A percentile compares a stretch with the other conserved stretches of the same genome.
Conservation (phyloP, 2,888 invertebrate species). For the Caenorhabditis plicata region DNA sequence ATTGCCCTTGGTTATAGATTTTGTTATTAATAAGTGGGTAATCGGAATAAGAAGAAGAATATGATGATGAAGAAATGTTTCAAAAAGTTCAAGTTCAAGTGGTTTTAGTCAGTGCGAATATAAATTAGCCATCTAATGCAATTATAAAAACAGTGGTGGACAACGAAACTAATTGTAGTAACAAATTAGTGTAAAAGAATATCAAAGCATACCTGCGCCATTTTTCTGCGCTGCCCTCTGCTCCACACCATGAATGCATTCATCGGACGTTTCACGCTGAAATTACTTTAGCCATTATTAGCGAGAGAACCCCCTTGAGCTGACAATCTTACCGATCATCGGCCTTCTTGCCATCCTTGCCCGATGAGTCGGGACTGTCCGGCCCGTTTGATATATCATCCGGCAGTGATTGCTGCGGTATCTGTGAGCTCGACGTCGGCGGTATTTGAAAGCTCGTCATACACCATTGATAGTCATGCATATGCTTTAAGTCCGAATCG, state of each 20-base stretch:
- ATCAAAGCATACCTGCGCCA: constrained; percentile 56
- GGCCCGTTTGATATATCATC: constrained; percentile 35
- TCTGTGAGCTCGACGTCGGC: constrained; percentile 27
- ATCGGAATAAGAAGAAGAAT: too few relatives aligned
- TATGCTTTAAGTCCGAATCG: constrained; percentile 42
- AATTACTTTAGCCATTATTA: constrained; percentile 9
- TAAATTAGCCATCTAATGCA: too few relatives aligned
- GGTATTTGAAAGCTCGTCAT: constrained; percentile 31
- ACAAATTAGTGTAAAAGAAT: background rate
- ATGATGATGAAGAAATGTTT: too few relatives aligned
- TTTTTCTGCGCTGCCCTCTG: constrained; percentile 63
- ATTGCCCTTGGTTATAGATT: too few relatives aligned
- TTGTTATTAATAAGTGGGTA: too few relatives aligned
- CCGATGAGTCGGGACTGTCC: constrained; percentile 43
- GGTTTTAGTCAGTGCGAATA: too few relatives aligned
- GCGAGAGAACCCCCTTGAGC: too few relatives aligned
- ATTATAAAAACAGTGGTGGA: too few relatives aligned
- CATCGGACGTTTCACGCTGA: constrained; percentile 64
- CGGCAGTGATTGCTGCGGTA: constrained; percentile 14
- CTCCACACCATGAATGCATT: constrained; percentile 65
- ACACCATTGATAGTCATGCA: constrained; percentile 37
- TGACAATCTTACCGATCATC: constrained; percentile 53
- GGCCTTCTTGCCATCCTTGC: constrained; percentile 46
- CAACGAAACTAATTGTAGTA: too few relatives aligned
- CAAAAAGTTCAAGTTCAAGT: too few relatives aligned